These are phyloP conservation scores for Arctocebus calabarensis DNA, from an alignment of 2,797 vertebrate species.

Conservation along the genomic window DNA sequence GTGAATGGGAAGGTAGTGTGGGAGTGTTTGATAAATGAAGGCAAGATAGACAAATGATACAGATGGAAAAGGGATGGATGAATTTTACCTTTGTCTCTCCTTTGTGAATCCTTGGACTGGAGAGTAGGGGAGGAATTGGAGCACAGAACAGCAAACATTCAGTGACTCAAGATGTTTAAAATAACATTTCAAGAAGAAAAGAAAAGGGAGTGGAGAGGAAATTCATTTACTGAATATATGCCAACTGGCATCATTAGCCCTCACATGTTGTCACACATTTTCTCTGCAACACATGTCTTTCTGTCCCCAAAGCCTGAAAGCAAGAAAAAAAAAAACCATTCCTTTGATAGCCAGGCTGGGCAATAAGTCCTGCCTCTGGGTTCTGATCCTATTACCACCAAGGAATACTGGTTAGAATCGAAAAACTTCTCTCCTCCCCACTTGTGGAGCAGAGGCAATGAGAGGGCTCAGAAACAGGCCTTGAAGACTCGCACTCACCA, in stretches of 20 bases:
- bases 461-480: neutral
- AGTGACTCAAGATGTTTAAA: neutral
- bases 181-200: neutral
- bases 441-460: conserved; percentile 80
- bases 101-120: neutral
- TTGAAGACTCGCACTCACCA: conserved; percentile 87
- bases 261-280: neutral
- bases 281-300: neutral
- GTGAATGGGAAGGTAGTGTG: too few relatives aligned
- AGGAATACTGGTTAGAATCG: neutral
- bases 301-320: neutral
- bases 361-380: neutral
- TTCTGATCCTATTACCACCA: neutral
- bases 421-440: neutral
- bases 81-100: neutral
- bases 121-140: neutral
- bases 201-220: too few relatives aligned
- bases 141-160: neutral
- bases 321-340: neutral
- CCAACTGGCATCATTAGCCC: neutral
- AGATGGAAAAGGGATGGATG: neutral
- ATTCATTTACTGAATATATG: neutral
- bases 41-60: neutral
- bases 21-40: neutral
- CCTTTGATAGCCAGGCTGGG: neutral